These are phyloP conservation scores for Scaptomyza caliginosa DNA, from an alignment of 2,888 invertebrate species.

Conservation along the genomic window DNA sequence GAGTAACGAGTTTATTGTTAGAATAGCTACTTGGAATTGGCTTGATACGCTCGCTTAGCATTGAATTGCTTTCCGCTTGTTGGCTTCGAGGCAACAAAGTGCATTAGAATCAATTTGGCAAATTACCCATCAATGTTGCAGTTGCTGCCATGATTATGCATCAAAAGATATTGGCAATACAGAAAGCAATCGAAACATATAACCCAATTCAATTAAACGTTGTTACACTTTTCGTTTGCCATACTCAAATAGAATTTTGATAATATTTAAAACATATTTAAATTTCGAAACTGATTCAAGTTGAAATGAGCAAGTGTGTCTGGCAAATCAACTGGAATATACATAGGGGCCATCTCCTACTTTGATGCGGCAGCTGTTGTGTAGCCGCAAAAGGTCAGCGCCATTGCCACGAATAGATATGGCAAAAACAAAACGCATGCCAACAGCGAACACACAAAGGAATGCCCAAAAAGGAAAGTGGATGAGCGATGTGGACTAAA, in stretches of 20 bases:
- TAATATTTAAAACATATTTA: not conserved
- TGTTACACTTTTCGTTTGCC: not conserved
- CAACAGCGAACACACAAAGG: slow-evolving; percentile 16
- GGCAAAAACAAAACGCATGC: slow-evolving; percentile 6
- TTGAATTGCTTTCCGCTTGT: not conserved
- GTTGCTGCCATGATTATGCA: not conserved
- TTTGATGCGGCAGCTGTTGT: slow-evolving; percentile 10
- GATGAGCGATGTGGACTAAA: slow-evolving; percentile 44
- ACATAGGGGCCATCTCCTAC: slow-evolving; percentile 3
- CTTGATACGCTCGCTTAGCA: not conserved
- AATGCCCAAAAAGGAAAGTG: slow-evolving; percentile 13
- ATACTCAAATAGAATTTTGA: slow-evolving; percentile 1
- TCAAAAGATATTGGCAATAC: not conserved
- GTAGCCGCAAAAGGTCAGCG: slow-evolving; percentile 61
- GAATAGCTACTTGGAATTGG: not conserved
- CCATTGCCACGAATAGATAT: slow-evolving; percentile 38
- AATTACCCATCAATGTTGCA: slow-evolving; percentile 3
- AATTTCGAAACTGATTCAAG: slow-evolving; percentile 43
- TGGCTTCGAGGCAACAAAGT: not conserved
- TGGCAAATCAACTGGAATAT: slow-evolving; percentile 43
- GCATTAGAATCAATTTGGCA: not conserved
- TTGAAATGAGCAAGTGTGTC: slow-evolving; percentile 30
- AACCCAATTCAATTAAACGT: not conserved
- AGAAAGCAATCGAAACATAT: not conserved
- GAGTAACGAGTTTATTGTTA: not conserved